These are phyloP conservation scores for Oriolus oriolus DNA, from an alignment of 2,113 vertebrate genomes.

Conservation along the genomic window DNA sequence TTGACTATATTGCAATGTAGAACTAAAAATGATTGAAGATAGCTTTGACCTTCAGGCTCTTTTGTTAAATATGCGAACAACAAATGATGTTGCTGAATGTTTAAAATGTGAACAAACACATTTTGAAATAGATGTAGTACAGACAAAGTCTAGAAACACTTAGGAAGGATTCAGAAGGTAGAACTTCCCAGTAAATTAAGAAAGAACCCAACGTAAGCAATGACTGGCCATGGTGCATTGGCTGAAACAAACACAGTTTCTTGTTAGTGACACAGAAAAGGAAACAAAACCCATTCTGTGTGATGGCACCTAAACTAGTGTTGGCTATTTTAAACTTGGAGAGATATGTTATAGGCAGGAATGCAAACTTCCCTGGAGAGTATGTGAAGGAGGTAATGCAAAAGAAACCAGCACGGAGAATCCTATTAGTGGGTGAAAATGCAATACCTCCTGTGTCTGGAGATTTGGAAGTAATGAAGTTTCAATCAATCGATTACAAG, in stretches of 20 bases:
- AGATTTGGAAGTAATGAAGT: not conserved
- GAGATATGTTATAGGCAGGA: not conserved
- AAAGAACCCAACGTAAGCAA: not conserved
- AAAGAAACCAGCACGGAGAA: not conserved
- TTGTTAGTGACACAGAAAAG: not conserved
- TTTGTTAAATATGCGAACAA: not conserved
- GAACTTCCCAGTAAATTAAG: not conserved
- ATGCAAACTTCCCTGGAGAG: not conserved
- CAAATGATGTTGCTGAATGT: not conserved
- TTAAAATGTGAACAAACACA: not conserved
- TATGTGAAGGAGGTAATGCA: not conserved
- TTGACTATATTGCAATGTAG: not conserved
- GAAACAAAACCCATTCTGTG: not conserved
- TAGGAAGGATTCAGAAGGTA: not conserved
- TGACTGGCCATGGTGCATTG: not conserved
- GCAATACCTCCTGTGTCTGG: not conserved
- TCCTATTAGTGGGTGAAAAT: not conserved
- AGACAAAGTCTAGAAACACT: not conserved
- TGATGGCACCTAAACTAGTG: not conserved
- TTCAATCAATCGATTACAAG: not conserved
- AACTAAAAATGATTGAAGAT: not conserved
- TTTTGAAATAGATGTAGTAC: not conserved
- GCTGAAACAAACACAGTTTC: not conserved
- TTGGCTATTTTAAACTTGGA: not conserved
- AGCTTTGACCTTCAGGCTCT: not conserved